Base-by-base conservation (phyloP, 2,113 vertebrate species). In the Rhinolophus sinicus region DNA sequence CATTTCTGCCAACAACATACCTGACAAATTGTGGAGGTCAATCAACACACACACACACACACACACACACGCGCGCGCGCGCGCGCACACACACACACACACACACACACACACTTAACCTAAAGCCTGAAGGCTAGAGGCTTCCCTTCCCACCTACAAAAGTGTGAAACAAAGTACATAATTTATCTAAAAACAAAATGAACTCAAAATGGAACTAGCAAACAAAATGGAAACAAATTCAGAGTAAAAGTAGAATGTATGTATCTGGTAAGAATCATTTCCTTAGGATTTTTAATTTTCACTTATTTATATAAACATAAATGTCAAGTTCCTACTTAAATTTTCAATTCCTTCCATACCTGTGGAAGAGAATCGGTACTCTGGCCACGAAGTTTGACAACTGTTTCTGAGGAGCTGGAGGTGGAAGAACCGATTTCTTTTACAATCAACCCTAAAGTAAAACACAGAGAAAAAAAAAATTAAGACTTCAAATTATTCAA, bases 351-450 rank as follows among this genome's bases (percentile, higher is more conserved):
- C n/a, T 50, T n/a, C 24, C 73, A 0, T 98, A 99, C 99, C 99
- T 99, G 99, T 12, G 99, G 99, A 87, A 99, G 99, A 52, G 99
- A 99, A 98, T 99, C 99, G 0, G 99, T 99, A 98, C 99, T 99
- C 98, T 99, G 99, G 82, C 99, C 99, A 76, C 99, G 99, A 97
- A 99, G 99, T 98, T 99, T 99, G 81, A 99, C 99, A 22, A 99
- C 99, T 0, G 99, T 99, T 98, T 99, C 99, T 0, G 99, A 99
- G 69, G 99, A 99, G 98, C 99, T 99, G 93, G 99, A 99, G 3
- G 99, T 99, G 97, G 99, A 99, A 21, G 99, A 99, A 97, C 99
- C 99, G 47, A 99, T 98, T 95, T 99, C 99, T 97, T 99, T 99
- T 52, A 99, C 99, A 5, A 99, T 99, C 82, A 99, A 98, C 15